Conservation (phyloP, 2,888 invertebrate genomes). For the Leucoma salicis region DNA sequence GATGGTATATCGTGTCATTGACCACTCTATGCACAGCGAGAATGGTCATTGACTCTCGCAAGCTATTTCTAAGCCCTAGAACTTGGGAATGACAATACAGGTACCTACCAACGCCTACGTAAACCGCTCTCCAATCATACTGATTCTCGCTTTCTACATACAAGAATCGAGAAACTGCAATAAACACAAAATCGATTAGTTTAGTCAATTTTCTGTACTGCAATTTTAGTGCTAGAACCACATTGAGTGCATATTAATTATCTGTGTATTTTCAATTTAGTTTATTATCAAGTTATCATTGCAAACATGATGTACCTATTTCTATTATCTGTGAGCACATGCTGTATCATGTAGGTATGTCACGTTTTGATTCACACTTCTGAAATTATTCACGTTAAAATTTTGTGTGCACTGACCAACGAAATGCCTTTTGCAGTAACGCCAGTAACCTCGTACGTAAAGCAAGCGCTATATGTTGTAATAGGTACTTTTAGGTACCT, state of each 20-base stretch:
- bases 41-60: constrained; percentile 17
- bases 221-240: constrained; percentile 25
- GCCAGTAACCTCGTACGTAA: too few species aligned
- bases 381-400: not conserved
- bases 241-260: not conserved
- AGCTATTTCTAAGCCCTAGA: constrained; percentile 36
- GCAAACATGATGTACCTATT: too few species aligned
- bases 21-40: constrained; percentile 1
- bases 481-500: too few species aligned
- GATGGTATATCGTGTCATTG: constrained; percentile 2
- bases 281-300: not conserved
- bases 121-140: constrained; percentile 43
- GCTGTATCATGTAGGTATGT: not conserved
- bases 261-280: not conserved
- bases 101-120: constrained; percentile 45
- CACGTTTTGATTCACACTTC: constrained; percentile 1
- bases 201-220: too few species aligned
- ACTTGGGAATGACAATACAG: constrained; percentile 46
- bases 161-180: constrained; percentile 46
- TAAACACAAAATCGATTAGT: constrained; percentile 49
- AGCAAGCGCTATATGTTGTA: too few species aligned
- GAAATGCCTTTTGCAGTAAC: too few species aligned
- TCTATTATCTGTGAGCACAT: not conserved
- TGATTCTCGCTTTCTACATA: constrained; percentile 55
- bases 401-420: too few species aligned